These are phyloP conservation scores for Toxotes lorentzi DNA, from an alignment of 2,797 vertebrate species.

Conservation along the genomic window DNA sequence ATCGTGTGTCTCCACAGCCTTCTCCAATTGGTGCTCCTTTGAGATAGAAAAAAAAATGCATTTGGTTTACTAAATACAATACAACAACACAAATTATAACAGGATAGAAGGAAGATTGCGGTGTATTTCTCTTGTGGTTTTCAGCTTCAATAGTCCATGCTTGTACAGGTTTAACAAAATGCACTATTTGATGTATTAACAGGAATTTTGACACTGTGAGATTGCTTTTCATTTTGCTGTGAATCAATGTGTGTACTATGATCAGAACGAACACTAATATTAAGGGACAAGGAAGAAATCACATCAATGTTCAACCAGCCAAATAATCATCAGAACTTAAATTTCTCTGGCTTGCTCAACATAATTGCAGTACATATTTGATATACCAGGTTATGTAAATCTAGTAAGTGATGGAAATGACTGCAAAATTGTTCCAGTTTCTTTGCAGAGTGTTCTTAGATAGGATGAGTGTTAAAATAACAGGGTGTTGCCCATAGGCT, in stretches of 20 bases:
- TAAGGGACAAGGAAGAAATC: slow-evolving; percentile 1
- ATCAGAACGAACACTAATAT: slow-evolving; percentile 59
- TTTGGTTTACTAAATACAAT: not conserved
- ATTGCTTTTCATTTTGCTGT: slow-evolving; percentile 26
- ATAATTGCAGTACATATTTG: slow-evolving; percentile 1
- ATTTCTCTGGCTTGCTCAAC: slow-evolving; percentile 24
- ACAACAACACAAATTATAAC: not conserved
- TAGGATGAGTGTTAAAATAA: not conserved
- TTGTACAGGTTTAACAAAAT: slow-evolving; percentile 23
- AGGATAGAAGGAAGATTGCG: not conserved
- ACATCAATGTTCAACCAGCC: slow-evolving; percentile 1
- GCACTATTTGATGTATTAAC: not conserved
- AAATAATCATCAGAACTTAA: slow-evolving; percentile 7
- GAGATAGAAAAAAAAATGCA: slow-evolving; percentile 39
- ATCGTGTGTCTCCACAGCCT: slow-evolving; percentile 64
- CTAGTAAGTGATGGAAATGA: not conserved
- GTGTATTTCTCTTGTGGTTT: slow-evolving; percentile 27
- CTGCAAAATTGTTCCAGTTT: not conserved
- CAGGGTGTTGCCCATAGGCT: not conserved
- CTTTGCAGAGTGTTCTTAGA: not conserved
- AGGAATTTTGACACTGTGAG: slow-evolving; percentile 7
- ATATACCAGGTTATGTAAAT: not conserved
- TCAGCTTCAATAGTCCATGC: slow-evolving; percentile 10
- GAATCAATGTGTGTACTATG: slow-evolving; percentile 36
- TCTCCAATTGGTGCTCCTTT: slow-evolving; percentile 35